phyloP scores from a whole-genome alignment of 2,113 vertebrate genomes.

The Gavia stellata region DNA sequence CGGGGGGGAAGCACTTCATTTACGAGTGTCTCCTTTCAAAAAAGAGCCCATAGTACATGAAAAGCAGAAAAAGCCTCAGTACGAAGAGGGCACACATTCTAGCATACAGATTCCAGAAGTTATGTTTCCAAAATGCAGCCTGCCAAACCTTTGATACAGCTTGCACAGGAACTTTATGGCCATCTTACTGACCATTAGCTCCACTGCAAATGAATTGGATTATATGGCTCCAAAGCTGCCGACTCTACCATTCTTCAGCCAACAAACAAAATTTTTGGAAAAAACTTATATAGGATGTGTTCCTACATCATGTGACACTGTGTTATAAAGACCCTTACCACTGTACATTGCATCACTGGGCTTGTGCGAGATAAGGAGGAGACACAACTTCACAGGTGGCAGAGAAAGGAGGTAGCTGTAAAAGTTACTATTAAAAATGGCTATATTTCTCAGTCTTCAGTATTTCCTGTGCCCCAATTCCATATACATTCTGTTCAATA shows the following conservation, averaged over 20 bases:
- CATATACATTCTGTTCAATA: not conserved
- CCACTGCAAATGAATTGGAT: not conserved
- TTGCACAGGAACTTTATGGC: not conserved
- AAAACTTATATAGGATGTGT: not conserved
- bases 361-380: rapidly evolving
- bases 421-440: not conserved
- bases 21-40: not conserved
- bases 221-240: not conserved
- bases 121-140: not conserved
- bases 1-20: too few species aligned
- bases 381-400: not conserved
- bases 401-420: not conserved
- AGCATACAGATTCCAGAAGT: not conserved
- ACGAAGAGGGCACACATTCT: not conserved
- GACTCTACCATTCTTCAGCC: not conserved
- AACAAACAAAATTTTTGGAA: not conserved
- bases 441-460: not conserved
- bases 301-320: not conserved
- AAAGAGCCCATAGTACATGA: not conserved
- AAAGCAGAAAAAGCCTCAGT: not conserved
- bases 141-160: not conserved
- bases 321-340: not conserved
- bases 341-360: not conserved
- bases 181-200: not conserved
- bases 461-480: not conserved